Evolutionary conservation across 2,797 vertebrate genomes (phyloP), one percentile per base, ranked within the genome.

Genomic region (Rhinella marina): DNA sequence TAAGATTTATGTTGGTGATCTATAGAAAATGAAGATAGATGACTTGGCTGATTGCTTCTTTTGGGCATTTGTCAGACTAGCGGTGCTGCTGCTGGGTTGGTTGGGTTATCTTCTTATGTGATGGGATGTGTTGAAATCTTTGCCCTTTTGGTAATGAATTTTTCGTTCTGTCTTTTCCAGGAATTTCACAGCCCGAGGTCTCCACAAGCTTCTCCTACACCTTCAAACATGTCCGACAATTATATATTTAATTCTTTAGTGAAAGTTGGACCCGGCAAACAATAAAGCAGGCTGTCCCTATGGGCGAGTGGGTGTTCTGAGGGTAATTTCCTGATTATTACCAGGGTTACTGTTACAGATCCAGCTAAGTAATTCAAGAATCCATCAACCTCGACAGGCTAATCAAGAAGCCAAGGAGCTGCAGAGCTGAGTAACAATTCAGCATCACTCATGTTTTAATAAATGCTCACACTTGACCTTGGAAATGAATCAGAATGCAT

Each of bases 241-340:
- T 73, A 41, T 73, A 25, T 2, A 48, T 73, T 41, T 19, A 48
- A 73, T 41, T 48, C 25, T 48, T 73, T 73, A 41, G 8, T 41
- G 32, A 32, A 41, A 41, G 72, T 50, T 48, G 19, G 41, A 3
- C 21, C 72, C 19, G 27, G 21, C 72, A 75, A 48, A 75, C 11
- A 75, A 75, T 75, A 50, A 48, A 75, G 72, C 72, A 10, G 72
- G 61, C 48, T 56, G 29, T 82, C 59, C 32, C 80, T 64, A 14
- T 64, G 61, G 59, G 72, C 41, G 41, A 75, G 72, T 73, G 41
- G 19, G 41, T 48, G 72, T 75, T 75, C 5, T 50, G 41, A 0
- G 72, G 72, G 72, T 75, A 75, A 75, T 75, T 75, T 50, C 21
- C 72, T 75, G 72, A 75, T 75, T 75, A 75, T 75, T 75, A 75